Conservation (phyloP, 2,888 invertebrate species). For the Ellobium chinense region DNA sequence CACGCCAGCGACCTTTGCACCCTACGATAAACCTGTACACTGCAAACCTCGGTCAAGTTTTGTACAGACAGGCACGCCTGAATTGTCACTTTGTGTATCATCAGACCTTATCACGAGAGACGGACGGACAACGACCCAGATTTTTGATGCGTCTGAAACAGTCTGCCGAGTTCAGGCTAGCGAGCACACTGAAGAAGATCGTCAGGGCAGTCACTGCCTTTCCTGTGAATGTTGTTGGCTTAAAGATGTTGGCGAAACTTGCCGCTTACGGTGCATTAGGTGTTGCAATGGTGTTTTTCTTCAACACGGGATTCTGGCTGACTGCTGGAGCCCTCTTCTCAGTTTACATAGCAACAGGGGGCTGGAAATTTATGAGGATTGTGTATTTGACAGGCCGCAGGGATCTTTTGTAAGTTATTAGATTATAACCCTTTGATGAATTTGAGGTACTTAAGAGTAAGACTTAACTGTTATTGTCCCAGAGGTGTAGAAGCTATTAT, state of each 20-base stretch:
- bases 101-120: background rate
- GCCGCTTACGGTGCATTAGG: slow-evolving; percentile 57
- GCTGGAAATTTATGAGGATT: slow-evolving; percentile 70
- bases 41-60: too few relatives aligned
- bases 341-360: slow-evolving; percentile 70
- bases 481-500: background rate
- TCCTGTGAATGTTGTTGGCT: too few relatives aligned
- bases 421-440: background rate
- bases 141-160: background rate
- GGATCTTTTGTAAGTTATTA: slow-evolving; percentile 65
- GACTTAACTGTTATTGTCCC: background rate
- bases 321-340: slow-evolving; percentile 57
- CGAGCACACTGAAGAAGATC: background rate
- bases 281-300: slow-evolving; percentile 55
- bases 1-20: too few relatives aligned
- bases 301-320: slow-evolving; percentile 55
- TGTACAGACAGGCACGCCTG: too few relatives aligned
- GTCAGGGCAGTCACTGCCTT: background rate
- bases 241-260: slow-evolving; percentile 54
- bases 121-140: background rate
- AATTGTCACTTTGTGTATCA: too few relatives aligned
- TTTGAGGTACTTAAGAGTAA: background rate
- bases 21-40: too few relatives aligned
- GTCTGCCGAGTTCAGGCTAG: background rate
- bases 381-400: slow-evolving; percentile 66